These are phyloP conservation scores for Hemitrygon akajei DNA, from an alignment of 2,797 vertebrate genomes.

Conservation along the genomic window DNA sequence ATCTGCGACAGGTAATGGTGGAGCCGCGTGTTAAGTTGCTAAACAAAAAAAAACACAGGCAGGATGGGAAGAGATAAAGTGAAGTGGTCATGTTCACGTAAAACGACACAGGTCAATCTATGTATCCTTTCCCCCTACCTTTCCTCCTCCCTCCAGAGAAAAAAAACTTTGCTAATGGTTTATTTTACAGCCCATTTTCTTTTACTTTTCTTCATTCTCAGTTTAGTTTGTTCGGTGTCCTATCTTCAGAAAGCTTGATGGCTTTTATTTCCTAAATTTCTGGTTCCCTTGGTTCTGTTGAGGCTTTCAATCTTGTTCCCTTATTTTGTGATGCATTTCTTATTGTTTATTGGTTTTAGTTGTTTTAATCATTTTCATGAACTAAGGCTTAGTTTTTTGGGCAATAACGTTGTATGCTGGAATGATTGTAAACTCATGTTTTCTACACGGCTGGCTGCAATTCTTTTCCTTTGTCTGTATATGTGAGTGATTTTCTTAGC, in stretches of 20 bases:
- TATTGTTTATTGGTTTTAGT: not conserved
- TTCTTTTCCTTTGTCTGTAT: constrained; percentile 34
- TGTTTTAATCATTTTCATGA: constrained; percentile 14
- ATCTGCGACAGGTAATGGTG: constrained; percentile 94
- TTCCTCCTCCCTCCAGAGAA: not conserved
- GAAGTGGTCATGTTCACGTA: not conserved
- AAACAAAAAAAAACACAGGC: not conserved
- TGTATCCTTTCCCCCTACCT: not conserved
- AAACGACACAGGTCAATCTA: not conserved
- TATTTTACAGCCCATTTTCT: not conserved
- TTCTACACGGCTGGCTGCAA: not conserved
- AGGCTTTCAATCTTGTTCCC: too few species aligned
- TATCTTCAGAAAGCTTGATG: not conserved
- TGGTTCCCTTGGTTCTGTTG: not conserved
- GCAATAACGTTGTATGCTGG: not conserved
- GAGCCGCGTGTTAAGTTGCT: constrained; percentile 43
- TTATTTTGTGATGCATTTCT: not conserved
- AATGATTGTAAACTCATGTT: not conserved
- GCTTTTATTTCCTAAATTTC: not conserved
- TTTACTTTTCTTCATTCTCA: constrained; percentile 12
- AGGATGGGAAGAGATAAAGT: not conserved
- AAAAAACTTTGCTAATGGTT: constrained; percentile 13
- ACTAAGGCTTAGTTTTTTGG: not conserved
- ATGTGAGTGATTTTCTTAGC: constrained; percentile 40
- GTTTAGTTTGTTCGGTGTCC: not conserved